These are phyloP conservation scores for Drosophila emarginata DNA, from an alignment of 2,888 invertebrate species.

Conservation along the genomic window DNA sequence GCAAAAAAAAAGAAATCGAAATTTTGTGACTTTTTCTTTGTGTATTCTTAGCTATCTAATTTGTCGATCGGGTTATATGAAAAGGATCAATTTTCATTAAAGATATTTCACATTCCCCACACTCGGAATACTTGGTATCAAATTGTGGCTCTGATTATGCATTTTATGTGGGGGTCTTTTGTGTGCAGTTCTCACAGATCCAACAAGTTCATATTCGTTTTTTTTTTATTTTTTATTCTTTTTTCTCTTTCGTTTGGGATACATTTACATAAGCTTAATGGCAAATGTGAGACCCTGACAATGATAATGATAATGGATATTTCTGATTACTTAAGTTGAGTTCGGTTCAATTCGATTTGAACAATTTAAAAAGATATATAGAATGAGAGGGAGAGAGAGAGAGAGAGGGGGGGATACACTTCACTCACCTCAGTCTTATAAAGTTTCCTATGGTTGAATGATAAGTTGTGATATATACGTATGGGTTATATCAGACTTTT, in stretches of 20 bases:
- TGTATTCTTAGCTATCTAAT: not conserved
- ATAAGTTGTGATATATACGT: conserved; percentile 54
- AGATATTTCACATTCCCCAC: conserved; percentile 17
- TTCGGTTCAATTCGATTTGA: conserved; percentile 11
- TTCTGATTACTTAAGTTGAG: conserved; percentile 23
- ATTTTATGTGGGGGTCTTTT: conserved; percentile 34
- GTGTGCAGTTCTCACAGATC: conserved; percentile 46
- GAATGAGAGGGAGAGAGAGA: not conserved
- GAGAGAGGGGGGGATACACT: conserved; percentile 9
- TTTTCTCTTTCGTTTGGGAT: conserved; percentile 11
- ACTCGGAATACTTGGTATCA: conserved; percentile 47
- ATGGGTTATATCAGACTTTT: conserved; percentile 7
- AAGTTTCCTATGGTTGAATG: conserved; percentile 76
- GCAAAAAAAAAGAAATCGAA: not conserved
- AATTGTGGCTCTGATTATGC: conserved; percentile 53
- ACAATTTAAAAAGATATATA: not conserved
- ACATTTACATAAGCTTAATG: conserved; percentile 67
- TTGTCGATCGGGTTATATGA: not conserved
- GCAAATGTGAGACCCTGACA: conserved; percentile 36
- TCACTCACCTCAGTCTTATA: conserved; percentile 82
- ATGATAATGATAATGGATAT: conserved; percentile 5
- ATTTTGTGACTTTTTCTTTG: too few species aligned
- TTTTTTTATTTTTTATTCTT: not conserved
- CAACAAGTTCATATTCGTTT: conserved; percentile 41
- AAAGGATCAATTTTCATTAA: conserved; percentile 14